Conservation (phyloP, 2,888 invertebrate species). For the Carpatolechia fugitivella region DNA sequence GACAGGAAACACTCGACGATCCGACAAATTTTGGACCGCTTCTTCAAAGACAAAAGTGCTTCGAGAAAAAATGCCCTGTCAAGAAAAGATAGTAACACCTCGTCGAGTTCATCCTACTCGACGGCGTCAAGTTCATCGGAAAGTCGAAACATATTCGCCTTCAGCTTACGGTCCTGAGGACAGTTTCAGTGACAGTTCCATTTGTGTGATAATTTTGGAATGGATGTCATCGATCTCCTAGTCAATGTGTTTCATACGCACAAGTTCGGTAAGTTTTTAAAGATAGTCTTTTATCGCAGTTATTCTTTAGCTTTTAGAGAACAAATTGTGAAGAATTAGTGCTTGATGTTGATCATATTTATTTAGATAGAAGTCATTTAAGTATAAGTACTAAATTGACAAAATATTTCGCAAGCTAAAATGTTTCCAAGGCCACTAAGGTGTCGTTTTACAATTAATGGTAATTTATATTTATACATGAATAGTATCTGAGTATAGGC, state of each 20-base stretch:
- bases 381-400: background rate
- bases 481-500: conserved; percentile 8
- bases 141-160: conserved; percentile 30
- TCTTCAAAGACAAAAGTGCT: conserved; percentile 66
- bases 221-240: conserved; percentile 34
- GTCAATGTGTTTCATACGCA: conserved; percentile 36
- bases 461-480: conserved; percentile 13
- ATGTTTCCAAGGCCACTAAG: conserved; percentile 16
- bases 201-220: conserved; percentile 28
- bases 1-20: conserved; percentile 85
- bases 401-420: conserved; percentile 16
- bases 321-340: too few relatives aligned
- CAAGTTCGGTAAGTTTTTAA: conserved; percentile 29
- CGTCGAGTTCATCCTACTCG: conserved; percentile 47
- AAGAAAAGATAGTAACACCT: conserved; percentile 49
- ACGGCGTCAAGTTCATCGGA: conserved; percentile 30
- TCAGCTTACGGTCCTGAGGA: conserved; percentile 34
- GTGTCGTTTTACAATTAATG: conserved; percentile 14
- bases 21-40: conserved; percentile 81
- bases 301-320: too few relatives aligned
- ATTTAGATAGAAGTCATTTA: too few relatives aligned
- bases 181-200: conserved; percentile 25
- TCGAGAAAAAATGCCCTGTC: conserved; percentile 45
- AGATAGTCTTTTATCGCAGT: background rate
- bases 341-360: too few relatives aligned